Evolutionary conservation across 1,140 invertebrate genomes (phyloP).

Genomic region (Polyergus mexicanus): DNA sequence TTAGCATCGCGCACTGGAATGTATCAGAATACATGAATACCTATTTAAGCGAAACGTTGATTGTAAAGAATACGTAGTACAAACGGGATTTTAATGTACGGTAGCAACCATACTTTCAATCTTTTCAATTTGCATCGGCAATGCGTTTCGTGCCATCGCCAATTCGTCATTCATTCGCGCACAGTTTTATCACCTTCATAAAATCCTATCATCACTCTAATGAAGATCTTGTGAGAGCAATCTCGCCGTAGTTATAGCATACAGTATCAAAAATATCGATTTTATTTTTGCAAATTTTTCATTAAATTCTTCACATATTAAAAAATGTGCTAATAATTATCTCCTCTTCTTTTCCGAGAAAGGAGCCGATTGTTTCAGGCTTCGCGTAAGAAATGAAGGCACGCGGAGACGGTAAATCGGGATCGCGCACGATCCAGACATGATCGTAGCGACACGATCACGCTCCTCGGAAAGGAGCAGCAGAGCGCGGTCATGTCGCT

Average conservation of each 20-base stretch:
- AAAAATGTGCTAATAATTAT: background rate
- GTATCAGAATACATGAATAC: conserved; percentile 64
- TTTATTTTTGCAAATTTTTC: background rate
- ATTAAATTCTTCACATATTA: no score
- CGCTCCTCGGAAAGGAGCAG: background rate
- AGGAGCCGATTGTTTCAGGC: background rate
- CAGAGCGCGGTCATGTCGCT: conserved; percentile 31
- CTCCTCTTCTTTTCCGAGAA: background rate
- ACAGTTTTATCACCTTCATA: conserved; percentile 32
- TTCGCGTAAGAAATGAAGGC: conserved; percentile 8
- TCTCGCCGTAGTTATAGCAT: background rate
- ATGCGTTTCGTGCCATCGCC: conserved; percentile 24
- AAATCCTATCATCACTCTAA: conserved; percentile 7
- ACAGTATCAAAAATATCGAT: background rate
- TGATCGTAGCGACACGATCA: conserved; percentile 48
- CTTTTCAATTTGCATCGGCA: conserved; percentile 57
- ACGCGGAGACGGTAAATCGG: conserved; percentile 8
- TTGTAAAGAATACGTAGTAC: conserved; percentile 55
- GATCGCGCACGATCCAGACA: conserved; percentile 45
- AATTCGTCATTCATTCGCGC: conserved; percentile 23
- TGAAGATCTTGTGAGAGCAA: conserved; percentile 18
- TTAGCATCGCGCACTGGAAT: conserved; percentile 53
- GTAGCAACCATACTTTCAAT: conserved; percentile 43
- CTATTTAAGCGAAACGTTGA: conserved; percentile 62
- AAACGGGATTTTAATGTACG: conserved; percentile 63